phyloP scores from a whole-genome alignment of 1,140 invertebrate species.

The Adelges cooleyi region DNA sequence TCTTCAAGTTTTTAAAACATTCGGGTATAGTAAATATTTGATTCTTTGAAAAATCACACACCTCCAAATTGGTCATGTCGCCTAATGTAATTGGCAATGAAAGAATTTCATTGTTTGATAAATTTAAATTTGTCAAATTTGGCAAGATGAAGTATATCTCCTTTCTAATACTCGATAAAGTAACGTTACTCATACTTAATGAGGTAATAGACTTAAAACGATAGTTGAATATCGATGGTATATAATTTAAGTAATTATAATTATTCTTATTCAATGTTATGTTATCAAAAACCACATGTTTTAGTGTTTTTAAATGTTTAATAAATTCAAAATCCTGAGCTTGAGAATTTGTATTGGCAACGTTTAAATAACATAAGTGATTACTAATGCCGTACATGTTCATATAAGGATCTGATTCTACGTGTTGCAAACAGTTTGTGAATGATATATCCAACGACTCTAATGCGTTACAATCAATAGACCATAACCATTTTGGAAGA shows the following conservation, averaged over 20 bases:
- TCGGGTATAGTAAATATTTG: not conserved
- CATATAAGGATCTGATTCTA: not conserved
- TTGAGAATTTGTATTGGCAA: not conserved
- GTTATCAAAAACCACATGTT: slow-evolving; percentile 5
- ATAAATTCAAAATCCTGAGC: not conserved
- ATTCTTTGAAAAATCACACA: slow-evolving; percentile 13
- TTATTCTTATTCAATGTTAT: not conserved
- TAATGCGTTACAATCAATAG: not conserved
- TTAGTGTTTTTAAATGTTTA: slow-evolving; percentile 6
- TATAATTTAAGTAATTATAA: not conserved
- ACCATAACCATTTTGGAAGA: slow-evolving; percentile 19
- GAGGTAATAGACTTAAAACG: slow-evolving; percentile 3
- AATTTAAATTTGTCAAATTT: not conserved
- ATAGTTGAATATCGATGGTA: slow-evolving; percentile 9
- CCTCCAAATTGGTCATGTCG: slow-evolving; percentile 10
- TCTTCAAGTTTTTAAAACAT: slow-evolving; percentile 14
- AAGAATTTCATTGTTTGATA: not conserved
- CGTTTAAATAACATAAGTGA: not conserved
- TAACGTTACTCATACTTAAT: not conserved
- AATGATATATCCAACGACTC: slow-evolving; percentile 11
- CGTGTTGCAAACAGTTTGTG: not conserved
- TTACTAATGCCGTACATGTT: slow-evolving; percentile 10
- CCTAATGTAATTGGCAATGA: not conserved
- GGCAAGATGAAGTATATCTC: not conserved
- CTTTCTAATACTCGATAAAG: not conserved